Evolutionary conservation across 1,140 invertebrate genomes (phyloP).

Genomic region (Trigoniulus corallinus): DNA sequence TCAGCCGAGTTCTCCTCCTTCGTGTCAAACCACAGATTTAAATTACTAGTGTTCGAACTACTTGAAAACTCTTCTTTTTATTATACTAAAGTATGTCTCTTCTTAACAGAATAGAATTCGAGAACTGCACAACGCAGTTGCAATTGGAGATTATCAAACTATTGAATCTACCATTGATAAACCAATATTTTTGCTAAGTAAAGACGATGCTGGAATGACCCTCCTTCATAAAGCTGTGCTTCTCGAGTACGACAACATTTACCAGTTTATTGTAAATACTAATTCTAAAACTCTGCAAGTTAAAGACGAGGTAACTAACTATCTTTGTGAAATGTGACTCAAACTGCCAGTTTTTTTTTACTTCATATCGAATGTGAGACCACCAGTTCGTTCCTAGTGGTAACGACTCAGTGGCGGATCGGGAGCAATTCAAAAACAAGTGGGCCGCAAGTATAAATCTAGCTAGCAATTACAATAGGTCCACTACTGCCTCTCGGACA

Average conservation of each 20-base stretch:
- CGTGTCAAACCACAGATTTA: too few species aligned
- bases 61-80: too few species aligned
- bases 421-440: too few species aligned
- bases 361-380: too few species aligned
- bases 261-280: constrained; percentile 10
- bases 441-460: too few species aligned
- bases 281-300: constrained; percentile 10
- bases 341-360: background rate
- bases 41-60: too few species aligned
- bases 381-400: too few species aligned
- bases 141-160: constrained; percentile 51
- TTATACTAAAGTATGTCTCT: too few species aligned
- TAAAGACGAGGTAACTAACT: constrained; percentile 12
- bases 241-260: constrained; percentile 8
- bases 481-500: too few species aligned
- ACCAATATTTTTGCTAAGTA: constrained; percentile 50
- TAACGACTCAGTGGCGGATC: too few species aligned
- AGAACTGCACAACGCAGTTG: constrained; percentile 54
- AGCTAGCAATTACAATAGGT: too few species aligned
- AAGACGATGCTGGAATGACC: constrained; percentile 60
- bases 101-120: constrained; percentile 53
- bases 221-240: constrained; percentile 51
- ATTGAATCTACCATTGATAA: constrained; percentile 42
- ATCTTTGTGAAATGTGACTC: background rate
- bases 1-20: too few species aligned